Base-by-base conservation (phyloP, 2,888 invertebrate genomes). In the Tineola bisselliella region DNA sequence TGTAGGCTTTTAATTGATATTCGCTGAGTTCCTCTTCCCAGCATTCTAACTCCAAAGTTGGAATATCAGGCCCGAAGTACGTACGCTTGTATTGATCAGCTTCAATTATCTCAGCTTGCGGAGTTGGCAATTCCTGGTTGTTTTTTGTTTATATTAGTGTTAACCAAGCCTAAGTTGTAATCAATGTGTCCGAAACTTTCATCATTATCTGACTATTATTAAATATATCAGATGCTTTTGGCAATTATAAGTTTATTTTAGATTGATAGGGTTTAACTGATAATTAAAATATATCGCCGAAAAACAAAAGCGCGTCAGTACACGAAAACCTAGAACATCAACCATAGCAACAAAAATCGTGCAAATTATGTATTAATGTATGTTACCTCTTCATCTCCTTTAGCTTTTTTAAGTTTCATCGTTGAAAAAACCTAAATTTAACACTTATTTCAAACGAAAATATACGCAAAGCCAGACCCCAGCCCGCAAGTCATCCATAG, bases 21-120 rank as follows among this genome's bases (percentile, higher is more conserved):
- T 91, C 89, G 0, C 91, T 90, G 0, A 94, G 79, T 52, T 91
- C 91, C 63, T 94, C 94, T 43, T 91, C 90, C 88, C 89, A 91
- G 70, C 91, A 92, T 66, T 93, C 93, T 71, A 94, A 84, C 62
- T 91, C 89, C 58, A 92, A 76, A 0, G 89, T 88, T 0, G 86
- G 88, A 1, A 87, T 78, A 67, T 87, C 87, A n/a, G 88, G 88
- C 4, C 88, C 88, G 60, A 83, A 88, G 66, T 88, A 88, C 0
- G 82, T 75, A 5, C 84, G 76, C 64, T 84, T 86, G 66, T 86
- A 87, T 43, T 84, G 70, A 64, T 86, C 86, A 8, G 86, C 86
- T 65, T 86, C 87, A 25, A 87, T 86, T 15, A 86, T 82, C 67
- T 87, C 87, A 0, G 86, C 84, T 67, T 83, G 84, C 48, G 86